Base-by-base conservation (phyloP, 2,888 invertebrate species). In the Morinoia aosen region DNA sequence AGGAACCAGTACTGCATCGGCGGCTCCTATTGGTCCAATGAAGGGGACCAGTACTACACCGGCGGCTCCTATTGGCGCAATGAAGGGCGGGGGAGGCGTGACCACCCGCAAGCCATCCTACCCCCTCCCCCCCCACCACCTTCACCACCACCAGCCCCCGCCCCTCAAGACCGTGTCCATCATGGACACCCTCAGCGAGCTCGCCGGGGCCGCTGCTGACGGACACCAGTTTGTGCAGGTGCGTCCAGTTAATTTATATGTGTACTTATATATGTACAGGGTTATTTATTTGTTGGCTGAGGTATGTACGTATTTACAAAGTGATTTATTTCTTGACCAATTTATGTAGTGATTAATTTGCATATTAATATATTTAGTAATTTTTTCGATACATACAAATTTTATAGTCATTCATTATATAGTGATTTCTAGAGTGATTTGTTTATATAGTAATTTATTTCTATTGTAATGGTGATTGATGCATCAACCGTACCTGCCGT, bases 161-260 rank as follows among this genome's bases (percentile, higher is more conserved):
- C 96, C 96, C 88, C 96, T 96, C 57, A 96, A 97, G 95, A 97
- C 97, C 40, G 97, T 97, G 95, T 97, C 97, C 96, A 97, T 97
- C 96, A 97, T 97, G 95, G 97, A 97, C 96, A 97, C 97, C 25
- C 96, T 97, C 16, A 97, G 97, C 96, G 97, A 97, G 96, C 96
- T 97, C 96, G 97, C 97, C 58, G 97, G 96, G 48, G 94, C 57
- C 61, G 39, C 25, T 8, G 39, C 40, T 25, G 97, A 96, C 88
- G 96, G 95, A 93, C 94, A 95, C 64, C 94, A 96, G 10, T 95
- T 96, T 61, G 95, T 96, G 19, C 96, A 96, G 95, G 96, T 96
- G 88, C 96, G 95, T 57, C 96, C n/a, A n/a, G n/a, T 58, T 48
- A 48, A 2, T 95, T 48, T 48, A 48, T 48, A 4, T 5, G 3